Evolutionary conservation across 2,797 vertebrate species (phyloP), one percentile per base, ranked within the genome.

Genomic region (Neopelma chrysocephalum): DNA sequence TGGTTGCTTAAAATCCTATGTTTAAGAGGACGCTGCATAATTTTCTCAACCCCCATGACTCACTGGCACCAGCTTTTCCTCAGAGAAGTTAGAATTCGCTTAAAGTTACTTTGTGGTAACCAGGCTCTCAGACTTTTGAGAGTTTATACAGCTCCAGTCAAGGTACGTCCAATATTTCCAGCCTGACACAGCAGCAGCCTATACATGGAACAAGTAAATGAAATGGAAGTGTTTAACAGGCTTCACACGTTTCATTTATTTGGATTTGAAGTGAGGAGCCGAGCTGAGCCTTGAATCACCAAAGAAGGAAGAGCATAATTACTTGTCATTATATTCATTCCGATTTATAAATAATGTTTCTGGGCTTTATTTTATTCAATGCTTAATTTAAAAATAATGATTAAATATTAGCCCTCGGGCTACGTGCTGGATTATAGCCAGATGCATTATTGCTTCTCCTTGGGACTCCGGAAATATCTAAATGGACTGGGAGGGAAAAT

Each of bases 351-450:
- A 96, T 93, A 93, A 87, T 81, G 91, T 89, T 91, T 91, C 79
- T 91, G 87, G 53, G 57, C 72, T 95, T 95, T 93, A 51, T 93
- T 90, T 96, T 94, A 89, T 85, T 75, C 93, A 86, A 51, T 61
- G 87, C 73, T 91, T 95, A 83, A 91, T 94, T 96, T 70, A 12
- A 91, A 96, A 94, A 96, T 94, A 86, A 94, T 89, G 22, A 93
- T 93, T 93, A 94, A 96, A 95, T 94, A 96, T 84, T 87, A 94
- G 89, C 91, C 94, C 38, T 93, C 45, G 69, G 85, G 82, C 94
- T 93, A 64, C 18, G 1, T 86, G 42, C 82, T 94, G 94, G 82
- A 83, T 89, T 86, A 53, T 75, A 88, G 89, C 91, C 93, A 93
- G 79, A 51, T 71, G 57, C 42, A 1, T 86, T 95, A 88, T 82